phyloP scores from a whole-genome alignment of 1,140 invertebrate species.

The Diorhabda sublineata region DNA sequence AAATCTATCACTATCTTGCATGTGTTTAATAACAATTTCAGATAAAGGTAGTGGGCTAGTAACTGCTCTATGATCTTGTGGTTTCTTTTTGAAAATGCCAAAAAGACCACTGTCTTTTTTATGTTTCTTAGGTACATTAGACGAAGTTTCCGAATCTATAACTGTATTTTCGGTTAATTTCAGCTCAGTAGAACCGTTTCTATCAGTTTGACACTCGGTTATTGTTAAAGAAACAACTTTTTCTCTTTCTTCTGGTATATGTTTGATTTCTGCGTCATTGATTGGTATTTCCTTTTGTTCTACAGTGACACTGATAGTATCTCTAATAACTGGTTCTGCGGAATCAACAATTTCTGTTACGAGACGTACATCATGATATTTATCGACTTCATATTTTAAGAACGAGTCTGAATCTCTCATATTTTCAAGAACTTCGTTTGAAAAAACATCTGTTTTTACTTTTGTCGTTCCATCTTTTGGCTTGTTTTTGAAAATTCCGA shows the following conservation, averaged over 20 bases:
- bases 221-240: no score
- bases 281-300: background rate
- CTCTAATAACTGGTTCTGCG: background rate
- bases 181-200: no score
- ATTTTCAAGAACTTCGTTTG: constrained; percentile 5
- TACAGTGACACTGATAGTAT: constrained; percentile 1
- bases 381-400: constrained; percentile 24
- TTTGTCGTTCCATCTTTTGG: background rate
- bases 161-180: no score
- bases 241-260: no score
- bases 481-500: constrained; percentile 23
- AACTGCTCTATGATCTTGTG: background rate
- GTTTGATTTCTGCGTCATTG: no score
- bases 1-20: constrained; percentile 18
- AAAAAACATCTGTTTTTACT: constrained; percentile 15
- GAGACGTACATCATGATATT: constrained; percentile 24
- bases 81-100: background rate
- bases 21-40: constrained; percentile 8
- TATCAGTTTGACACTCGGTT: no score
- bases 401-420: constrained; percentile 15
- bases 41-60: background rate
- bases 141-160: no score
- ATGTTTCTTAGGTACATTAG: background rate
- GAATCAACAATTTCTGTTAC: background rate
- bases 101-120: background rate